Evolutionary conservation across 2,797 vertebrate genomes (phyloP).

Genomic region (Balearica regulorum): DNA sequence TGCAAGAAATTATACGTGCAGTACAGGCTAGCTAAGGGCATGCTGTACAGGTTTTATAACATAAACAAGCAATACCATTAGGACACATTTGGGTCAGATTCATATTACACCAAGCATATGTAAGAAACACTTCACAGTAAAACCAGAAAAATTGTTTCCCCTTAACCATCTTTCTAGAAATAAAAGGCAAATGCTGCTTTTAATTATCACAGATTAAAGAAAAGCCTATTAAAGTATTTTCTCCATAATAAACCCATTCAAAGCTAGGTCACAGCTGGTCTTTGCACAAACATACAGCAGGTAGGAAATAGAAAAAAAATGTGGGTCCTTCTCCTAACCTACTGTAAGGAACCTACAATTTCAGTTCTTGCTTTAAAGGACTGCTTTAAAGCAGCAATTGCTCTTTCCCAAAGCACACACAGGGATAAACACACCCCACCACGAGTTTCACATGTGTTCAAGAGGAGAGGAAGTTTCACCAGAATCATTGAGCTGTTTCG

Average conservation of each 20-base stretch:
- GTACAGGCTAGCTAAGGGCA: not conserved
- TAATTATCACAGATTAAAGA: not conserved
- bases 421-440: not conserved
- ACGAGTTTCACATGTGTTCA: not conserved
- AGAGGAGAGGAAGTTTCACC: not conserved
- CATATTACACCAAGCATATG: not conserved
- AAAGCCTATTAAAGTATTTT: conserved; percentile 16
- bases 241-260: not conserved
- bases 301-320: not conserved
- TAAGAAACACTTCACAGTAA: not conserved
- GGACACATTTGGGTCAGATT: not conserved
- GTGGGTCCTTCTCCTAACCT: not conserved
- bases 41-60: not conserved
- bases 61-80: not conserved
- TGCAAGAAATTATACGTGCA: not conserved
- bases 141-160: not conserved
- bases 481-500: not conserved
- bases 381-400: not conserved
- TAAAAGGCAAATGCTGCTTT: not conserved
- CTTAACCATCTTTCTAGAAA: not conserved
- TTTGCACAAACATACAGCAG: not conserved
- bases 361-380: not conserved
- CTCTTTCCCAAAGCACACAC: not conserved
- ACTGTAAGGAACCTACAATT: not conserved
- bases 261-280: not conserved